phyloP scores from a whole-genome alignment of 2,113 vertebrate species.

The Nycticebus coucang region DNA sequence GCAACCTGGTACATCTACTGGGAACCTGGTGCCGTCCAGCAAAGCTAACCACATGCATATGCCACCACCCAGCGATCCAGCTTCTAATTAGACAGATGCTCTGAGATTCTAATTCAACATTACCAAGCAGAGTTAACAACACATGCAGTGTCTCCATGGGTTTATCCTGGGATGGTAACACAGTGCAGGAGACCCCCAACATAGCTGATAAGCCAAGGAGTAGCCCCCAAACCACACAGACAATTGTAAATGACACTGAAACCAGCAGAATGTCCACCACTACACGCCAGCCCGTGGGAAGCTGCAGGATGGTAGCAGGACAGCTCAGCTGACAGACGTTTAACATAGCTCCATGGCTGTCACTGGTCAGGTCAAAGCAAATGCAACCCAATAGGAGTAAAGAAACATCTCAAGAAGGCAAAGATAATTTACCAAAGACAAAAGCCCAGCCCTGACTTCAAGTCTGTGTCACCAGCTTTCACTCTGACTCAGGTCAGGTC shows the following conservation, averaged over 20 bases:
- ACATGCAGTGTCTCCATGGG: accelerated
- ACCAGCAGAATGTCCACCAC: accelerated
- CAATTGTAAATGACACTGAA: neutral
- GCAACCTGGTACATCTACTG: neutral
- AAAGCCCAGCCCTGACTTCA: neutral
- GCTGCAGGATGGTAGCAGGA: no score
- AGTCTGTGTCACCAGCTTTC: neutral
- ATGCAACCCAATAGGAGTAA: neutral
- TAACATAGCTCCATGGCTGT: neutral
- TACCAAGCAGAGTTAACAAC: neutral
- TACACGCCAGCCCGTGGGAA: no score
- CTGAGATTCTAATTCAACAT: neutral
- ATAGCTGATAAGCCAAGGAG: neutral
- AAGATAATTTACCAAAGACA: neutral
- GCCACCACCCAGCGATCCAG: neutral
- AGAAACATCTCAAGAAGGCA: neutral
- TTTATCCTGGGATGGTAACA: neutral
- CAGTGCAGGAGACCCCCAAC: neutral
- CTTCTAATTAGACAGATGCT: neutral
- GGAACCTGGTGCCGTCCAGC: no score
- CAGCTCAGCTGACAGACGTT: neutral
- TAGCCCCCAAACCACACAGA: neutral
- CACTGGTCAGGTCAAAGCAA: neutral
- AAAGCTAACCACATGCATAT: neutral
- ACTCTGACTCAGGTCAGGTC: no score